Evolutionary conservation across 2,113 vertebrate genomes (phyloP), one percentile per base, ranked within the genome.

Genomic region (Microtus montanus): DNA sequence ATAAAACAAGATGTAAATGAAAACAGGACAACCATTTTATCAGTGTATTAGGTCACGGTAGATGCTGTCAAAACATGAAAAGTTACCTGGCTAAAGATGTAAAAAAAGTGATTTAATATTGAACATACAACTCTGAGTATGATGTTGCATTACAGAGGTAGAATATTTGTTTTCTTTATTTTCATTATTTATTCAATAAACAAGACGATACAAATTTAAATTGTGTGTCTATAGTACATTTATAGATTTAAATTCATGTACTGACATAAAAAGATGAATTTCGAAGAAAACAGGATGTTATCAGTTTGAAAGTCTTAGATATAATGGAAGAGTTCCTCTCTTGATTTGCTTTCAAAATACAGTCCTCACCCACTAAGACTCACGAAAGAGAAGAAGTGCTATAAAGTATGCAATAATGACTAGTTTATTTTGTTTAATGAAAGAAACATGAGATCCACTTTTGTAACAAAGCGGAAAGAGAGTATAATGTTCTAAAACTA

Each of bases 181-280:
- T 14, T 0, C 24, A 3, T 89, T 90, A 30, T 58, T 85, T 78
- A 91, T 78, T 93, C 15, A 33, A 94, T 24, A 66, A 86, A 95
- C 2, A 15, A 71, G 54, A 10, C 30, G 38, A 84, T 74, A 17
- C 5, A 44, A 64, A 91, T 28, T 89, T 77, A 22, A 61, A 77
- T 92, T 86, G 49, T 49, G 22, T 5, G 75, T 64, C 15, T 84
- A 44, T 24, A 80, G 41, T 54, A 30, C 1, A 54, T 22, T 44
- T 58, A 74, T 83, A 13, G 35, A 19, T 83, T 96, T 93, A 44
- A 68, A 84, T 83, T 89, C 35, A n/a, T 38, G n/a, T 75, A 58
- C 4, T 9, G 33, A 84, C 28, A 11, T 26, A 84, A 47, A 73
- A 63, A 15, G 7, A 78, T 84, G 33, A 64, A 87, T 70, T 33